Evolutionary conservation across 2,888 invertebrate species (phyloP).

Genomic region (Eueremaeus valkanovi): DNA sequence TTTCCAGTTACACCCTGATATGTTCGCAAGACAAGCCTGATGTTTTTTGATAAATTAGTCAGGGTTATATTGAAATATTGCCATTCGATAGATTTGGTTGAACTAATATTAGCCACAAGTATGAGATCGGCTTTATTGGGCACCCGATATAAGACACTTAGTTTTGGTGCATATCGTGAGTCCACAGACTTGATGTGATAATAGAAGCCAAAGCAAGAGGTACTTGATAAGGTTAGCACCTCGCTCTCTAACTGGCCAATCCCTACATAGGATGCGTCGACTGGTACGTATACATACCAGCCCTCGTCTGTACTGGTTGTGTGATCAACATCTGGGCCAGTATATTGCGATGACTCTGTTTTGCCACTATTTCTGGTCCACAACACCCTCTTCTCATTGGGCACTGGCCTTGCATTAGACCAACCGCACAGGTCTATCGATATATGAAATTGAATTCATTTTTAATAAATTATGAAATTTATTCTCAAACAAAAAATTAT

Average conservation of each 20-base stretch:
- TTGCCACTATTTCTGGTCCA: background rate
- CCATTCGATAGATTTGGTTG: background rate
- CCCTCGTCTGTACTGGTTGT: conserved; percentile 41
- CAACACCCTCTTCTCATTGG: background rate
- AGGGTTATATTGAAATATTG: background rate
- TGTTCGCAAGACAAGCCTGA: background rate
- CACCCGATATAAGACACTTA: background rate
- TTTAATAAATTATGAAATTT: background rate
- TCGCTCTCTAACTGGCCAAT: conserved; percentile 3
- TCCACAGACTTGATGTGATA: background rate
- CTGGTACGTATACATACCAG: conserved; percentile 41
- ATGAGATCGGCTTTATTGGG: background rate
- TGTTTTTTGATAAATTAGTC: background rate
- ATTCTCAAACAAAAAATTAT: background rate
- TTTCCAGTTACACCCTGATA: conserved; percentile 36
- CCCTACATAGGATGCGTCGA: conserved; percentile 12
- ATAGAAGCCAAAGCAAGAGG: background rate
- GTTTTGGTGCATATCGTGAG: background rate
- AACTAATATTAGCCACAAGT: background rate
- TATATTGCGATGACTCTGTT: background rate
- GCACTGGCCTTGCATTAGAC: background rate
- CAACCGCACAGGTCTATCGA: background rate
- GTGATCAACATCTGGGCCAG: conserved; percentile 32
- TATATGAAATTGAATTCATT: background rate
- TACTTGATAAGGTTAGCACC: background rate